Conservation (phyloP, 2,797 vertebrate species). For the Catharus ustulatus region DNA sequence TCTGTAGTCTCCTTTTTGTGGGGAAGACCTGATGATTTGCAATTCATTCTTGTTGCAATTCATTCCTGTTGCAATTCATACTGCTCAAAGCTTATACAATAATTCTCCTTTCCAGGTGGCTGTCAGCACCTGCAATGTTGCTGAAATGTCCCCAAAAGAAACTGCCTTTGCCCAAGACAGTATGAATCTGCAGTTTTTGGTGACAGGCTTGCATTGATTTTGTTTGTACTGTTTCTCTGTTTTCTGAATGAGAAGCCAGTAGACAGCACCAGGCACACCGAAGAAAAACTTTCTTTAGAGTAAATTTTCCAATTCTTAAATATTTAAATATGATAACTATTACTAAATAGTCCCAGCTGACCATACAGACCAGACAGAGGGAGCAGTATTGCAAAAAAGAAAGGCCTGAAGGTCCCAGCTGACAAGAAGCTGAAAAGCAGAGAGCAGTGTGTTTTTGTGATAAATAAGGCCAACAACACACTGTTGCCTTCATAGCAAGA, state of each 20-base stretch:
- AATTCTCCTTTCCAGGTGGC: neutral
- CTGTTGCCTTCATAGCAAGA: neutral
- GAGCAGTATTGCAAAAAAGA: neutral
- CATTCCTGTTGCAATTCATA: slow-evolving; percentile 18
- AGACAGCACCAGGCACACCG: neutral
- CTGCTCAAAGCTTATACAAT: neutral
- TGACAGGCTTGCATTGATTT: slow-evolving; percentile 33
- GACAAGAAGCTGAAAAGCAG: neutral
- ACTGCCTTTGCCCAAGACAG: neutral
- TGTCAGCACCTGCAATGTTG: neutral
- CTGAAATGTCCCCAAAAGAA: slow-evolving; percentile 14
- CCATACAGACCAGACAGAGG: neutral
- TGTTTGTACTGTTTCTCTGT: neutral
- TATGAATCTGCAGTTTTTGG: neutral
- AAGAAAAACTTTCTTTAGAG: neutral
- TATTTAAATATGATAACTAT: neutral
- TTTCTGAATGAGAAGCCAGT: neutral
- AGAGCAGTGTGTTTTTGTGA: neutral
- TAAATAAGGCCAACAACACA: neutral
- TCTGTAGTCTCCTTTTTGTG: neutral
- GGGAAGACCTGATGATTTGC: slow-evolving; percentile 22
- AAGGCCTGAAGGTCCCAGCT: neutral
- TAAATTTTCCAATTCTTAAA: neutral
- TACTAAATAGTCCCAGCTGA: neutral
- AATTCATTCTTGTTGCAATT: slow-evolving; percentile 40